Evolutionary conservation across 1,140 invertebrate species (phyloP), one percentile per base, ranked within the genome.

Genomic region (Cyrtorhinus lividipennis): DNA sequence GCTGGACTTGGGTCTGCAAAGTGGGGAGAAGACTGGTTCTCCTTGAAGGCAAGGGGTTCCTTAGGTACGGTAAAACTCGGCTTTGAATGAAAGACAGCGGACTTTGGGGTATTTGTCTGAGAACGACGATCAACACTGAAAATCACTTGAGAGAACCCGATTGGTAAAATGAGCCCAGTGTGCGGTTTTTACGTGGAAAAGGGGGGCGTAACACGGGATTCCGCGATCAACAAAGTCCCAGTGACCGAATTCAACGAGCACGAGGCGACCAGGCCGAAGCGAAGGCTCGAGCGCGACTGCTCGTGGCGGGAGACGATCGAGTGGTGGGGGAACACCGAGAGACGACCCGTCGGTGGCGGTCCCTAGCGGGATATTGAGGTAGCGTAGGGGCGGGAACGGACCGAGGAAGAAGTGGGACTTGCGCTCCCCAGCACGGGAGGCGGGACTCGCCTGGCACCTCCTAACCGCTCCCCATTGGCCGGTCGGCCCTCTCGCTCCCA

Each of bases 1-100:
- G 58, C 38, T 53, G 48, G 12, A 3, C 23, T 18, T 57, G n/a
- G 26, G 24, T 25, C 27, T n/a, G 58, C 24, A 26, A 30, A 59
- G 58, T 59, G 58, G 58, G 58, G 58, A 59, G 58, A n/a, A 12
- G 58, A 59, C 58, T 59, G 58, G 58, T 59, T 59, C 58, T 59
- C 58, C 58, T 59, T 59, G 58, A 59, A 59, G 26, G 10, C 48
- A 20, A 20, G 20, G 48, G 48, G 48, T 53, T 53, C 20, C 48
- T 12, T 20, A 5, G 5, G 48, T 53, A 12, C 48, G 48, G 10
- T 38, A 15, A 38, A 15, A 15, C 15, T 15, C 30, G 30, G n/a
- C n/a, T n/a, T n/a, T n/a, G n/a, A n/a, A n/a, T n/a, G n/a, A n/a
- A n/a, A n/a, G n/a, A n/a, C n/a, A n/a, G n/a, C n/a, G n/a, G n/a